Evolutionary conservation across 2,797 vertebrate species (phyloP).

Genomic region (Myotis planiceps): DNA sequence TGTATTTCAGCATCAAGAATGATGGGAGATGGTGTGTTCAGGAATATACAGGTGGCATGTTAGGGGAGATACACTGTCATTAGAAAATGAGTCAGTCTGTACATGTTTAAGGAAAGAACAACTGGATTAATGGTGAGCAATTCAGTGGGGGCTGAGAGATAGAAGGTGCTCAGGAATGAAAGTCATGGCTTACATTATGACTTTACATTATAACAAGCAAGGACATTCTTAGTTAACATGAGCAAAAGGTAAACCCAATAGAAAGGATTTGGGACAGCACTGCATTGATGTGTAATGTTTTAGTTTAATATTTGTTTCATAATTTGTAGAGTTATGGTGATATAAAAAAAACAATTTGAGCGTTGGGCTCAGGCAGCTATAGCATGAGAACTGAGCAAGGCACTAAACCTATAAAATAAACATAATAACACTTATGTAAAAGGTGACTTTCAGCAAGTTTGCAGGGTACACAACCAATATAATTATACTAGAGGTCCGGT

Average conservation of each 20-base stretch:
- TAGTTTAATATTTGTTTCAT: not conserved
- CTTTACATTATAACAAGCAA: not conserved
- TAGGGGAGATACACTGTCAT: not conserved
- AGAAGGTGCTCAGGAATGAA: not conserved
- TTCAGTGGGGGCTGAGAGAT: not conserved
- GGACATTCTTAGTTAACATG: not conserved
- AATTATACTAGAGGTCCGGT: not conserved
- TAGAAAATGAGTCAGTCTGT: not conserved
- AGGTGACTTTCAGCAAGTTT: not conserved
- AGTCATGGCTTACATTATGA: not conserved
- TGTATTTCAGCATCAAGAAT: not conserved
- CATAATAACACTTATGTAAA: not conserved
- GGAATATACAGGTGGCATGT: not conserved
- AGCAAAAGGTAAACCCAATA: not conserved
- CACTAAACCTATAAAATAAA: not conserved
- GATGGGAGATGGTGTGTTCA: not conserved
- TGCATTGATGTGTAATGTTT: not conserved
- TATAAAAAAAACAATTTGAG: not conserved
- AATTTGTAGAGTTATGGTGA: not conserved
- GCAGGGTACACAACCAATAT: not conserved
- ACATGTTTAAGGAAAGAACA: not conserved
- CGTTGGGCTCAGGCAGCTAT: not conserved
- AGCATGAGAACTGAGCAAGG: not conserved
- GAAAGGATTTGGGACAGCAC: not conserved
- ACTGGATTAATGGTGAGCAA: not conserved